Percentiles rank a stretch among this genome's conserved stretches.
Conservation (phyloP, 2,888 invertebrate species). For the Drosophila algonquin region DNA sequence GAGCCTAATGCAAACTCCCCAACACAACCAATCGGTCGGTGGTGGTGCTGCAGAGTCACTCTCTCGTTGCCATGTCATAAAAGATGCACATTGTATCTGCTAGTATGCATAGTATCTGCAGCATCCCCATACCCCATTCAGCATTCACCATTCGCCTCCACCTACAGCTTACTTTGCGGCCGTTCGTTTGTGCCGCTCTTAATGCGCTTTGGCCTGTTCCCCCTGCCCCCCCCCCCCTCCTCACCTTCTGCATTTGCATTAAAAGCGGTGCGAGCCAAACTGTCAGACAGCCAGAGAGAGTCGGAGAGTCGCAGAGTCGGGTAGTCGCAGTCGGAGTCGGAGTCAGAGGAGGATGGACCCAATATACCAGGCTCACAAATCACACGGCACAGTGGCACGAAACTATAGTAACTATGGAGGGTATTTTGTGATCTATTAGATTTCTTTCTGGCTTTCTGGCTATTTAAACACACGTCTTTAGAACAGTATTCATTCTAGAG, state of each 20-base stretch:
- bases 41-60: slow-evolving; percentile 8
- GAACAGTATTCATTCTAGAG: too few relatives aligned
- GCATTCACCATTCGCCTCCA: background rate
- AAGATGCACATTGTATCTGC: slow-evolving; percentile 71
- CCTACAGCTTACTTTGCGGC: slow-evolving; percentile 64
- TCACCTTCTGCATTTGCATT: slow-evolving; percentile 68
- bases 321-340: too few relatives aligned
- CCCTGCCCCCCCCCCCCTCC: background rate
- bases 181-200: slow-evolving; percentile 63
- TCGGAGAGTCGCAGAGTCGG: too few relatives aligned
- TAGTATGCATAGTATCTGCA: slow-evolving; percentile 39
- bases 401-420: background rate
- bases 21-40: slow-evolving; percentile 12
- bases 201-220: slow-evolving; percentile 64
- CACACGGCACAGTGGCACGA: slow-evolving; percentile 47
- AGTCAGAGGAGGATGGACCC: slow-evolving; percentile 5
- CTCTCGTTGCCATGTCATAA: slow-evolving; percentile 63
- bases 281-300: slow-evolving; percentile 9
- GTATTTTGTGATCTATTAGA: background rate
- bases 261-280: slow-evolving; percentile 61
- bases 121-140: background rate
- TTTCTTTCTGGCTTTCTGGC: too few relatives aligned
- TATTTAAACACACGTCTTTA: too few relatives aligned
- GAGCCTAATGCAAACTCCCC: slow-evolving; percentile 39
- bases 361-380: slow-evolving; percentile 39